These are phyloP conservation scores for Electrona antarctica DNA, from an alignment of 2,113 vertebrate species.

Conservation along the genomic window DNA sequence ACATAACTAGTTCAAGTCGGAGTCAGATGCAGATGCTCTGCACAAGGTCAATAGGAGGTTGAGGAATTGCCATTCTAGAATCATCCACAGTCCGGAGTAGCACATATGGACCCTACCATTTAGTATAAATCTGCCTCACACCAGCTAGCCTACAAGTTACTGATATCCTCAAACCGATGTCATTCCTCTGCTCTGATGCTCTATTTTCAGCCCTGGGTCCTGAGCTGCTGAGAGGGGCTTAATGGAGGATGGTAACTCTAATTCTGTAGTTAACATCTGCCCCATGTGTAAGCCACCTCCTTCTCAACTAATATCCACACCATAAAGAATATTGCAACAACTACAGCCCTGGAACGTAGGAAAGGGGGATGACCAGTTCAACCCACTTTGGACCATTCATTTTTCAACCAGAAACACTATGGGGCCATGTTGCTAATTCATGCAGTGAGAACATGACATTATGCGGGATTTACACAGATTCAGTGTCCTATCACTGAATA, in stretches of 20 bases:
- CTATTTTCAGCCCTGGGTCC: conserved; percentile 72
- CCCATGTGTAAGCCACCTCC: conserved; percentile 47
- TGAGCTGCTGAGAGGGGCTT: conserved; percentile 77
- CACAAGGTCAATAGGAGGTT: conserved; percentile 23
- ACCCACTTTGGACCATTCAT: background rate
- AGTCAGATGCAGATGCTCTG: too few species aligned
- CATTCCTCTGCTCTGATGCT: conserved; percentile 62
- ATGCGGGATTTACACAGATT: conserved; percentile 57
- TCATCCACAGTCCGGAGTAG: conserved; percentile 32
- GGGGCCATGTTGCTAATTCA: conserved; percentile 17
- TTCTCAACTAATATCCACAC: conserved; percentile 38
- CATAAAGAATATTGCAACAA: conserved; percentile 25
- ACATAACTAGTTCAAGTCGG: too few species aligned
- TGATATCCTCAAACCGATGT: conserved; percentile 61
- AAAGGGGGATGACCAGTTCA: conserved; percentile 9
- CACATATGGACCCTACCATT: conserved; percentile 67
- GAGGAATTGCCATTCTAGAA: conserved; percentile 11
- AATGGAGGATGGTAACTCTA: conserved; percentile 66
- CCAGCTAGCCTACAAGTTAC: conserved; percentile 51
- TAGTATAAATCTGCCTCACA: conserved; percentile 64
- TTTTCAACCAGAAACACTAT: conserved; percentile 8
- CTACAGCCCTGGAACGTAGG: background rate
- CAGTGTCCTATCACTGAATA: conserved; percentile 25
- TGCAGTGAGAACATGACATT: conserved; percentile 30
- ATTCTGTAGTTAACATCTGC: conserved; percentile 76